Percentiles rank a stretch among this genome's conserved stretches.
These are phyloP conservation scores for Antedon mediterranea DNA, from an alignment of 53 echinoderm and acorn worm genomes.

Conservation along the genomic window DNA sequence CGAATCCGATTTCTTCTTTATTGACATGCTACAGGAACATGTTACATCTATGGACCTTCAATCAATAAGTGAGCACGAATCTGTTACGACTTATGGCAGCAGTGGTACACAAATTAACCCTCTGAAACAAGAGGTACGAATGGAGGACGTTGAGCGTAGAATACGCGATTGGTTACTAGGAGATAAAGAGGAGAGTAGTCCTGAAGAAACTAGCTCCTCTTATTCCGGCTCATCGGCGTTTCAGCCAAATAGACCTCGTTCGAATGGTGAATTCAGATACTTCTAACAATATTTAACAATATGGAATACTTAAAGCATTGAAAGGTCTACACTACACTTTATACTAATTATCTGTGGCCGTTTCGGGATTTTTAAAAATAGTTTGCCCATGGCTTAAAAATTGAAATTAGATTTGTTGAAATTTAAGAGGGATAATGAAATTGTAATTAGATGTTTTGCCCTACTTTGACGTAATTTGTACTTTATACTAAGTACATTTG, in stretches of 20 bases:
- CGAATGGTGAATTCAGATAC: background rate
- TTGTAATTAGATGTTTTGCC: no score
- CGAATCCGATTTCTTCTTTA: constrained; percentile 64
- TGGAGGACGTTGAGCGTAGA: constrained; percentile 81
- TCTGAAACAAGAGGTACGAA: constrained; percentile 55
- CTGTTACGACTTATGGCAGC: background rate
- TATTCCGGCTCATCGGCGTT: background rate
- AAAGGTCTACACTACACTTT: no score
- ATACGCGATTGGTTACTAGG: constrained; percentile 76
- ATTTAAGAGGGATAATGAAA: no score
- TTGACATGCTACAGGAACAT: constrained; percentile 81
- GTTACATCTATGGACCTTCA: constrained; percentile 36
- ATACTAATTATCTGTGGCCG: no score
- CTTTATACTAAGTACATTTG: no score
- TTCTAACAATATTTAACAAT: no score
- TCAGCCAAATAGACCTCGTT: background rate
- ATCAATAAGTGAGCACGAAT: background rate
- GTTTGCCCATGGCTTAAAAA: no score
- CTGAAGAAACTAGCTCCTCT: background rate
- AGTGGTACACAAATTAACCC: constrained; percentile 28
- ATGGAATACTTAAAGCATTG: no score
- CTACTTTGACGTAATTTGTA: no score
- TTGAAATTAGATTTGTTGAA: no score
- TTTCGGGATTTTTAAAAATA: no score
- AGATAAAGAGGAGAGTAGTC: constrained; percentile 12